Conservation (phyloP, 1,140 invertebrate species). For the Doryteuthis pealeii region DNA sequence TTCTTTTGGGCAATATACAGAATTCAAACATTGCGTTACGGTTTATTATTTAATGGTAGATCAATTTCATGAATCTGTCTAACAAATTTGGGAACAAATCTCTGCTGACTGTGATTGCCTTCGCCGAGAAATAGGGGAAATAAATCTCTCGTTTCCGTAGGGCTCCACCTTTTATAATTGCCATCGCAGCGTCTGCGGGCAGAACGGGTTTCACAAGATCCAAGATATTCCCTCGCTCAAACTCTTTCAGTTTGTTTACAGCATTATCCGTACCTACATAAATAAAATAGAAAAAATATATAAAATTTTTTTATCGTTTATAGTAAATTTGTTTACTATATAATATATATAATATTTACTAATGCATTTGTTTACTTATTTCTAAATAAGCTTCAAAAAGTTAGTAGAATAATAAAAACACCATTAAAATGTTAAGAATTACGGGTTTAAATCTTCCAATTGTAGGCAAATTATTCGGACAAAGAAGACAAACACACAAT, state of each 20-base stretch:
- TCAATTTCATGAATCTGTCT: slow-evolving; percentile 31
- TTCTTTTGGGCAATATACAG: too few species aligned
- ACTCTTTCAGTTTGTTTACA: slow-evolving; percentile 32
- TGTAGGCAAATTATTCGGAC: too few species aligned
- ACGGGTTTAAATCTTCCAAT: too few species aligned
- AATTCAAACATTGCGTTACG: too few species aligned
- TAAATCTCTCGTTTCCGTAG: slow-evolving; percentile 38
- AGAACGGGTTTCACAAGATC: slow-evolving; percentile 30
- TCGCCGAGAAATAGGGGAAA: slow-evolving; percentile 37
- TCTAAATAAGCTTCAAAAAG: too few species aligned
- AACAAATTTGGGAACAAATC: slow-evolving; percentile 39
- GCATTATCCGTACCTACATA: slow-evolving; percentile 53
- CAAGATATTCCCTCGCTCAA: slow-evolving; percentile 28
- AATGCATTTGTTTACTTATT: too few species aligned
- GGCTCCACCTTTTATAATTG: slow-evolving; percentile 42
- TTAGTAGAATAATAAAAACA: too few species aligned
- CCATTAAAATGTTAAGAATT: too few species aligned
- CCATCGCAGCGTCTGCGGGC: slow-evolving; percentile 42
- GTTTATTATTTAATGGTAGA: slow-evolving; percentile 16
- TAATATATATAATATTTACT: too few species aligned
- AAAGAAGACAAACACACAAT: too few species aligned
- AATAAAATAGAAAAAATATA: slow-evolving; percentile 17
- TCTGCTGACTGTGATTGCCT: slow-evolving; percentile 32
- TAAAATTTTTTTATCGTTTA: too few species aligned
- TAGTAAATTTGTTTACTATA: too few species aligned